Conservation (phyloP, 2,888 invertebrate genomes). For the Urechis unicinctus region DNA sequence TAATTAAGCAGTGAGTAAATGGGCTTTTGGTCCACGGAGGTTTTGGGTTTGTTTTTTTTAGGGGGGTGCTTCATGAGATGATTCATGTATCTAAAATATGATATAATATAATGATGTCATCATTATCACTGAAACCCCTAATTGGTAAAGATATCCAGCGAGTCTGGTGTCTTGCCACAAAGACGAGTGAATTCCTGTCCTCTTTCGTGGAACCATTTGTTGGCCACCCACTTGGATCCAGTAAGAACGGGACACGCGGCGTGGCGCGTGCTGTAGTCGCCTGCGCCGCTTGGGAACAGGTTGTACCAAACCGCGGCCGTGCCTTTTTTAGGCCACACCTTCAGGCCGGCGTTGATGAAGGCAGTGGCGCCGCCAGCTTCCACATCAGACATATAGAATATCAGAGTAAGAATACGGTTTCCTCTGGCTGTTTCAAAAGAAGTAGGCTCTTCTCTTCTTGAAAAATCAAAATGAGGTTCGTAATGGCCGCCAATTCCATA, state of each 20-base stretch:
- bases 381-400: conserved; percentile 85
- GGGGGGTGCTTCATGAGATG: too few relatives aligned
- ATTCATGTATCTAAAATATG: too few relatives aligned
- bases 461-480: conserved; percentile 14
- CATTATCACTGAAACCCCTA: too few relatives aligned
- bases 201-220: conserved; percentile 88
- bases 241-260: conserved; percentile 93
- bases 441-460: not conserved
- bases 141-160: too few relatives aligned
- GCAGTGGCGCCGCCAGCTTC: conserved; percentile 96
- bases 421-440: not conserved
- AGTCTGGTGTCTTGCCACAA: conserved; percentile 42
- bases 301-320: conserved; percentile 74
- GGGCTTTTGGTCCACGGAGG: too few relatives aligned
- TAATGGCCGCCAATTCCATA: conserved; percentile 17
- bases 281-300: conserved; percentile 81
- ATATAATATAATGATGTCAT: too few relatives aligned
- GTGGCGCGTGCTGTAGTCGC: conserved; percentile 82
- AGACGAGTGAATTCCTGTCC: conserved; percentile 74
- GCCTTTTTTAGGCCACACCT: conserved; percentile 76
- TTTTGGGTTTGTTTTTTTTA: too few relatives aligned
- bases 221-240: conserved; percentile 86
- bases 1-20: too few relatives aligned
- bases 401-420: not conserved
- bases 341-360: conserved; percentile 78